Evolutionary conservation across 2,888 invertebrate species (phyloP), one percentile per base, ranked within the genome.

Genomic region (Lycaena phlaeas): DNA sequence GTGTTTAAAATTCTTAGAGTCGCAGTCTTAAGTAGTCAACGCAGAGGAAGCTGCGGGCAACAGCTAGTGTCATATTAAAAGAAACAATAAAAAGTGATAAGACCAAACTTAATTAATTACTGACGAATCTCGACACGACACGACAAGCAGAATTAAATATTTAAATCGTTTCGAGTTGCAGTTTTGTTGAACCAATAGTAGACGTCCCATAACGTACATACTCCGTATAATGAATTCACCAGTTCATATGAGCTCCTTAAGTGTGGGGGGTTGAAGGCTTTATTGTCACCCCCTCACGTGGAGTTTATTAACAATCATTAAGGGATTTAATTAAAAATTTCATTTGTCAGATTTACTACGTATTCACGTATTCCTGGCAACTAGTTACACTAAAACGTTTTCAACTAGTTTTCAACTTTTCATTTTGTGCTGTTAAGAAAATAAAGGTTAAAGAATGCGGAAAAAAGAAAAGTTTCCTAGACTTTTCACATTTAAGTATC

Each of bases 251-350:
- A 18, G 34, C 9, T 34, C 34, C 22, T 34, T 34, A 34, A 34
- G 34, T 34, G 34, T 7, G 11, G 18, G 22, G 22, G 12, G 11
- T 2, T 22, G 3, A 6, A 5, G 22, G 22, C 34, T 34, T 34
- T 34, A 34, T 34, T 34, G 34, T 22, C 22, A 12, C 34, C 22
- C 22, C 34, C 18, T 30, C 12, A 18, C 22, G 9, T 34, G 12
- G 18, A 34, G 22, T 34, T 34, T 34, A 34, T 34, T 34, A 34
- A 34, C 34, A 34, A 34, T 34, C 34, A 34, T 34, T 34, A 31
- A 18, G 18, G 31, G 34, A 34, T 34, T 34, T 34, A 34, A 34
- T 34, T 34, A 34, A 34, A 34, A 34, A 22, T 34, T 18, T 34
- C 12, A 34, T 34, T 34, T 17, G 34, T 22, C 34, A 22, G 34